Base-by-base conservation (phyloP, 92 coral and sea anemone genomes). In the Heliopora coerulea region DNA sequence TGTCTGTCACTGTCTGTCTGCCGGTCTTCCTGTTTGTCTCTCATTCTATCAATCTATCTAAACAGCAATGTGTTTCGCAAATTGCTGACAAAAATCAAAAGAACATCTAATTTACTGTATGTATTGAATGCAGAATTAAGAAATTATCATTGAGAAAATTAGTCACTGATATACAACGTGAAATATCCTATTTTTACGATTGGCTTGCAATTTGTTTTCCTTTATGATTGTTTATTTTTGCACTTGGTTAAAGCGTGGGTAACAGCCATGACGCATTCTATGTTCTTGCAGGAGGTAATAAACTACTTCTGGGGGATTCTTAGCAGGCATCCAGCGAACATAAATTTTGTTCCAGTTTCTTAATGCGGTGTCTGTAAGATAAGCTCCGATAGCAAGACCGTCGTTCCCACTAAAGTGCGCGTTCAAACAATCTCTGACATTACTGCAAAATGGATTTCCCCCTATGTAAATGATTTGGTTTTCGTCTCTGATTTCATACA, bases 341-440 rank as follows among this genome's bases (percentile, higher is more conserved):
- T 81, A 77, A 5, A 95, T 74, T 41, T 79, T 74, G 33, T 52
- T 84, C 99, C 99, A 95, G 34, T 85, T 79, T 34, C 76, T 81
- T 18, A 79, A 85, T 30, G 95, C 99, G 4, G 88, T 82, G 6
- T 96, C 96, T 9, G 87, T 95, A 32, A 95, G 74, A 60, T 84
- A 95, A 67, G 96, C 82, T 0, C 99, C 99, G 44, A 95, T 87
- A 35, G 99, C 89, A 72, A 95, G 88, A 8, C 99, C 99, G 49
- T 95, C 99, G 73, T 95, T 95, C 0, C 99, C 99, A 70, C 99
- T 95, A 64, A 95, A 95, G 80, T 95, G 99, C 2, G 99, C 99
- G 64, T 95, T 95, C 67, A 95, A 62, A 49, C 99, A 95, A 78
- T 95, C 99, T 80, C 99, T 85, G 79, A 95, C 89, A 83, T 90